A percentile compares a stretch with the other conserved stretches of the same genome.
phyloP scores from a whole-genome alignment of 37 sponge, comb jelly and placozoan genomes.

The Chondrosia reniformis region DNA sequence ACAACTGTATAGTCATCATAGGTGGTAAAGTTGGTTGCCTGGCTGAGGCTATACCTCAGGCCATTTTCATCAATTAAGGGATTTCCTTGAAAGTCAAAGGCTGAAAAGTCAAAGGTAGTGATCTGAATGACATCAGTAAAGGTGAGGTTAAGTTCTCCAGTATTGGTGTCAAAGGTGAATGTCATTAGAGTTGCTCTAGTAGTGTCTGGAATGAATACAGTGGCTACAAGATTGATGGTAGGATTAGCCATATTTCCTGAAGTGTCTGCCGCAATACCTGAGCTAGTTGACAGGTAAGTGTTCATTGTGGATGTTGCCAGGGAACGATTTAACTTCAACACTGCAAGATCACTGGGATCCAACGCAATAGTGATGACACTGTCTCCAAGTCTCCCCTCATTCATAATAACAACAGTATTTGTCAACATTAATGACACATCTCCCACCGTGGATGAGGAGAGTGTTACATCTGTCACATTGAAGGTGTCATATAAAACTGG shows the following conservation, averaged over 20 bases:
- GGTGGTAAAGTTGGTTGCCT: conserved; percentile 23
- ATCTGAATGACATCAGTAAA: conserved; percentile 77
- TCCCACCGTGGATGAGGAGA: conserved; percentile 20
- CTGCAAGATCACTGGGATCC: conserved; percentile 34
- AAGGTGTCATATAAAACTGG: conserved; percentile 45
- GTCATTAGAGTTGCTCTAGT: conserved; percentile 41
- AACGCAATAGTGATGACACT: conserved; percentile 45
- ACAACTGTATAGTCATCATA: conserved; percentile 56
- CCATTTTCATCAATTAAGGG: conserved; percentile 16
- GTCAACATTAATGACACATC: conserved; percentile 28
- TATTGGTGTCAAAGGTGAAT: conserved; percentile 76
- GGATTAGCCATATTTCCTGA: conserved; percentile 37
- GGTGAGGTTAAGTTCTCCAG: conserved; percentile 76
- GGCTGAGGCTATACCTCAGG: conserved; percentile 34
- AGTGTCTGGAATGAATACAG: conserved; percentile 38
- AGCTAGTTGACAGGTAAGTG: conserved; percentile 38
- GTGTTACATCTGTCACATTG: conserved; percentile 23
- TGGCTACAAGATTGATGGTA: background rate
- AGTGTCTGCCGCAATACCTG: conserved; percentile 38
- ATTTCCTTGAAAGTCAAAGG: conserved; percentile 75
- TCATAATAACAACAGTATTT: conserved; percentile 20
- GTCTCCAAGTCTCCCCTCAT: conserved; percentile 31
- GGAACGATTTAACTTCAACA: conserved; percentile 51
- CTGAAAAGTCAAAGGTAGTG: conserved; percentile 59
- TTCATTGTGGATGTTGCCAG: conserved; percentile 5